Evolutionary conservation across 1,140 invertebrate species (phyloP), one percentile per base, ranked within the genome.

Genomic region (Solen grandis): DNA sequence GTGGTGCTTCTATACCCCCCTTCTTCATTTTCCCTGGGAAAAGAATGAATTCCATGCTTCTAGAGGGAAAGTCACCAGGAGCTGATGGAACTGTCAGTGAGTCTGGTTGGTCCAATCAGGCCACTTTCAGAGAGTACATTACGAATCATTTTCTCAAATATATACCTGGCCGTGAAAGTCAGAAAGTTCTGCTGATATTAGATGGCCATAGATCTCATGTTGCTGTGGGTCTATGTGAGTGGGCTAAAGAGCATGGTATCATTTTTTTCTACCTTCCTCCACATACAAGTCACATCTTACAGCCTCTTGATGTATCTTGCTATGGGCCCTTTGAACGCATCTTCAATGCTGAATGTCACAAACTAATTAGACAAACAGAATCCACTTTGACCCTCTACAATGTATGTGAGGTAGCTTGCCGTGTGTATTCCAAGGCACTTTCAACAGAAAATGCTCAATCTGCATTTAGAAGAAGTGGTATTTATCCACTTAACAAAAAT

Each of bases 321-420:
- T 79, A 52, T 70, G 76, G 69, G 1, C 79, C 83, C 5, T 57
- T 84, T 41, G 55, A 84, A 41, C 50, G 65, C 1, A 78, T 84
- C 33, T 84, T 68, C 55, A 57, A 52, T 25, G 55, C 63, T 69
- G 36, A 36, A 54, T 76, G 79, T 36, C 78, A 77, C 60, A 77
- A 78, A 57, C 33, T 41, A 1, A 55, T 62, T 22, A 54, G 59
- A n/a, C n/a, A n/a, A n/a, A n/a, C n/a, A n/a, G n/a, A n/a, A n/a
- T n/a, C n/a, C n/a, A n/a, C n/a, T n/a, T n/a, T n/a, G n/a, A n/a
- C n/a, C n/a, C n/a, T n/a, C n/a, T n/a, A n/a, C n/a, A n/a, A n/a
- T n/a, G n/a, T n/a, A 5, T 78, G 74, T 36, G n/a, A 46, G n/a
- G 22, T 79, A 14, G 83, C 52, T 10, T 82, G 83, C 29, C 57